A percentile compares a stretch with the other conserved stretches of the same genome.
These are phyloP conservation scores for Agrochola circellaris DNA, from an alignment of 2,888 invertebrate species.

Conservation along the genomic window DNA sequence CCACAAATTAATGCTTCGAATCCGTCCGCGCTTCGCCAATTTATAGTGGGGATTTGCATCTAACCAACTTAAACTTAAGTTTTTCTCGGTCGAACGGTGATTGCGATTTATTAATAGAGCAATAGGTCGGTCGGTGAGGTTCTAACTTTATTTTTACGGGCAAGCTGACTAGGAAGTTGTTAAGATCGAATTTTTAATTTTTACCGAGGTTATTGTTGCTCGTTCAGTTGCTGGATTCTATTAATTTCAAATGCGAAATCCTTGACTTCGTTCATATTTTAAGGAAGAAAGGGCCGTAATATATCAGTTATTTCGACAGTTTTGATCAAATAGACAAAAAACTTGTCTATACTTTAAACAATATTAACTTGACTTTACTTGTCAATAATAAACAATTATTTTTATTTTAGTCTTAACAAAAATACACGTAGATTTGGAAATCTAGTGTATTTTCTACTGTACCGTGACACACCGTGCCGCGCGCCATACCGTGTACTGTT, in stretches of 20 bases:
- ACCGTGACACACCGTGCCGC: too few species aligned
- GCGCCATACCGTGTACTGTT: too few species aligned
- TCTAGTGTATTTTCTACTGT: too few species aligned
- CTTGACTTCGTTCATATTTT: not conserved
- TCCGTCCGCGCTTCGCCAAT: constrained; percentile 86
- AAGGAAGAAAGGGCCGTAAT: too few species aligned
- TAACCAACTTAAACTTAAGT: constrained; percentile 74
- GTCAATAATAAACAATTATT: too few species aligned
- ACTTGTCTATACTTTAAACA: too few species aligned
- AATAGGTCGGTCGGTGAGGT: constrained; percentile 13
- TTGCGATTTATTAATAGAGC: constrained; percentile 73
- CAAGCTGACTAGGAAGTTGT: not conserved
- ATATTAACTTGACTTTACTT: too few species aligned
- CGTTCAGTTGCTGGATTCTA: not conserved
- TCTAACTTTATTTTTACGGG: constrained; percentile 23
- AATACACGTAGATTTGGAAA: too few species aligned
- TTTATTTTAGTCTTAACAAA: too few species aligned
- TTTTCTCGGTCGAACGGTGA: constrained; percentile 77
- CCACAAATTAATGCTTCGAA: constrained; percentile 89
- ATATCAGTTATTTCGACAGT: too few species aligned
- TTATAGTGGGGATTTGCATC: constrained; percentile 87
- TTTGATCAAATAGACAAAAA: too few species aligned
- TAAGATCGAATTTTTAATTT: not conserved
- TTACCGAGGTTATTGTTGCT: not conserved
- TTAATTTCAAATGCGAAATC: not conserved